Conservation (phyloP, 2,888 invertebrate genomes). For the Oscheius sp. region DNA sequence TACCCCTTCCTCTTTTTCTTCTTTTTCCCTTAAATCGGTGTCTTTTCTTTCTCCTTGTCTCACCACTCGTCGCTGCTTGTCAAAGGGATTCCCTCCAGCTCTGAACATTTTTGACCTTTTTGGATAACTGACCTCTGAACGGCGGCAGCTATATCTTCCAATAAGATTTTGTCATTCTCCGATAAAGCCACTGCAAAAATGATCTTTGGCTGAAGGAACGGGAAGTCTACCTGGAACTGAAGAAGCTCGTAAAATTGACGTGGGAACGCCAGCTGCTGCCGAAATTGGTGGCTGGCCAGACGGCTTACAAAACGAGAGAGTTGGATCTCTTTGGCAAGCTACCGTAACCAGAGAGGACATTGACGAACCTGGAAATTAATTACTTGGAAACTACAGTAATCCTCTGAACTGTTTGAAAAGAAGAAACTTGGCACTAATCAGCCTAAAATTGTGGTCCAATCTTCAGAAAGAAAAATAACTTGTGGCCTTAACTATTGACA, state of each 20-base stretch:
- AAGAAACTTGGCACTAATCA: too few species aligned
- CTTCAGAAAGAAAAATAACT: neutral
- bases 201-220: neutral
- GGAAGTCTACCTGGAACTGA: neutral
- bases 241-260: neutral
- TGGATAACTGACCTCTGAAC: constrained; percentile 3
- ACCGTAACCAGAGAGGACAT: constrained; percentile 12
- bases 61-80: neutral
- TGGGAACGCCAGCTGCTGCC: neutral
- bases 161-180: neutral
- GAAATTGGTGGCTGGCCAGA: neutral
- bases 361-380: neutral
- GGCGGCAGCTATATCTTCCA: constrained; percentile 2
- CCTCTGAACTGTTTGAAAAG: too few species aligned
- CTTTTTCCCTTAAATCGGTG: constrained; percentile 19
- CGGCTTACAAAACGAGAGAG: constrained; percentile 17
- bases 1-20: constrained; percentile 14
- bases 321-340: constrained; percentile 15
- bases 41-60: constrained; percentile 9
- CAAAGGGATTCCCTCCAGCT: constrained; percentile 18
- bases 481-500: too few species aligned
- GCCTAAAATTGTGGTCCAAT: too few species aligned
- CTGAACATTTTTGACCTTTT: neutral
- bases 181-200: neutral
- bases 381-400: too few species aligned